Conservation (phyloP, 2,113 vertebrate genomes). For the Microcebus ravelobensis region DNA sequence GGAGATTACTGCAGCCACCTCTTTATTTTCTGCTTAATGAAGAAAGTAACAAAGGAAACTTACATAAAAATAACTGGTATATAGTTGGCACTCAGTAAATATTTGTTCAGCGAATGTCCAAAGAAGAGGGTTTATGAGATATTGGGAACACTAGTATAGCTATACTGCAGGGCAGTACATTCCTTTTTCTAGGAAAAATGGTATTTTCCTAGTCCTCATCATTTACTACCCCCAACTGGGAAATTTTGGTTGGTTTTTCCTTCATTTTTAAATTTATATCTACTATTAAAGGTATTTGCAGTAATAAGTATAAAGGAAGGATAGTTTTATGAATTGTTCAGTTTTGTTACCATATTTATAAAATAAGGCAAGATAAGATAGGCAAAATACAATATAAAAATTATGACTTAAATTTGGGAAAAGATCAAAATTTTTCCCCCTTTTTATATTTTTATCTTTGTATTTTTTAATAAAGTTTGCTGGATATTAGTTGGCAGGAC, state of each 20-base stretch:
- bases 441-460: conserved; percentile 38
- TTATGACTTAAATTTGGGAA: neutral
- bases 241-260: neutral
- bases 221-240: neutral
- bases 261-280: neutral
- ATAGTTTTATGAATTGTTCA: neutral
- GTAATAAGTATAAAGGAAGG: neutral
- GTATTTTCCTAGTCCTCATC: neutral
- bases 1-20: neutral
- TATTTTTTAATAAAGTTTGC: conserved; percentile 5
- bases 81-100: neutral
- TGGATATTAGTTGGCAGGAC: neutral
- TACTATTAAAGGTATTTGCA: neutral
- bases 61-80: neutral
- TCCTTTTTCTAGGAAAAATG: neutral
- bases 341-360: conserved; percentile 10
- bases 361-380: neutral
- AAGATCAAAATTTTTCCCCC: neutral
- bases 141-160: neutral
- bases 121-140: neutral
- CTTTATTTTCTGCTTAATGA: neutral
- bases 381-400: neutral
- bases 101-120: neutral
- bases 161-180: neutral
- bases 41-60: neutral